Evolutionary conservation across 2,113 vertebrate species (phyloP).

Genomic region (Myiozetetes cayanensis): DNA sequence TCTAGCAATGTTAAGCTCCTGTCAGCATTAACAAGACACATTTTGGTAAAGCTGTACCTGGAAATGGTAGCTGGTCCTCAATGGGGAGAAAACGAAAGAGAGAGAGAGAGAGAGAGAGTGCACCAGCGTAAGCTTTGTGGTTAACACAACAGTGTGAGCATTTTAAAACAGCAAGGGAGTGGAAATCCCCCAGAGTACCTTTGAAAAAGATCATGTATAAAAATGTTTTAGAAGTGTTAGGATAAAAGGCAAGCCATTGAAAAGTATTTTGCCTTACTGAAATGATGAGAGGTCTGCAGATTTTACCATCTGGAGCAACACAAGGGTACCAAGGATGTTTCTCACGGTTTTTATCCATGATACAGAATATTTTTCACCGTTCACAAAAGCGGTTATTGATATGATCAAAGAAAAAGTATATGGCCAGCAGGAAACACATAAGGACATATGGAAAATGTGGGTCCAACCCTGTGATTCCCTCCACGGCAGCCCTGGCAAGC

Average conservation of each 20-base stretch:
- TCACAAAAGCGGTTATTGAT: neutral
- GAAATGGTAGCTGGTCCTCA: neutral
- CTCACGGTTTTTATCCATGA: neutral
- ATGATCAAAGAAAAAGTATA: neutral
- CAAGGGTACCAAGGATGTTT: neutral
- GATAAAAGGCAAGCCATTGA: neutral
- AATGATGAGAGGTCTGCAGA: neutral
- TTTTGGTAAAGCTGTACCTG: slow-evolving; percentile 11
- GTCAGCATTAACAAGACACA: neutral
- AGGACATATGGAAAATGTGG: neutral
- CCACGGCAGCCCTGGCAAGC: neutral
- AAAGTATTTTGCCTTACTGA: neutral
- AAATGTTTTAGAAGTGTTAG: neutral
- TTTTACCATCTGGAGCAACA: neutral
- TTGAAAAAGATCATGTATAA: slow-evolving; percentile 40
- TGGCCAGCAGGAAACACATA: neutral
- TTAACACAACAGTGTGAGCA: neutral
- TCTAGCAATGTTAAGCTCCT: neutral
- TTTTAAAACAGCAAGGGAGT: slow-evolving; percentile 42
- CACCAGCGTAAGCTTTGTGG: neutral
- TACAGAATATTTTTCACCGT: neutral
- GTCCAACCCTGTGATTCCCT: neutral
- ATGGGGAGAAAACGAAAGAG: slow-evolving; percentile 17
- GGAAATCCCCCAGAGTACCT: slow-evolving; percentile 57
- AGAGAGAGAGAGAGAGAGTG: neutral